These are phyloP conservation scores for Maniola jurtina DNA, from an alignment of 1,140 invertebrate species.

Conservation along the genomic window DNA sequence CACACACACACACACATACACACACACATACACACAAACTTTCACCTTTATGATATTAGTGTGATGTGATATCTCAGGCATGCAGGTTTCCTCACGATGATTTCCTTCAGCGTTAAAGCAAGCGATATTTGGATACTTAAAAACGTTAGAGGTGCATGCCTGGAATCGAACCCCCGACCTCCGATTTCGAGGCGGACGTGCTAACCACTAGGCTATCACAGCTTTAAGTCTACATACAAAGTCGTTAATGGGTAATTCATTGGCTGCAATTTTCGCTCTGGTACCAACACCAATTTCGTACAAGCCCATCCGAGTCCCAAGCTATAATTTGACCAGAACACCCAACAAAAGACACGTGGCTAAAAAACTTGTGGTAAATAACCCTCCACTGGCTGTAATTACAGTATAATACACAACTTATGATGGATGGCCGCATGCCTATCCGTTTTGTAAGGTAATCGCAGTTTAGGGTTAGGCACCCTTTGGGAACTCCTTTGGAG, in stretches of 20 bases:
- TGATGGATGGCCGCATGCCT: conserved; percentile 57
- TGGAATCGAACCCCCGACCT: too few relatives aligned
- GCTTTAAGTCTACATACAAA: too few relatives aligned
- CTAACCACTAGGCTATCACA: not conserved
- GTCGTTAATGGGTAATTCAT: not conserved
- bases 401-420: conserved; percentile 46
- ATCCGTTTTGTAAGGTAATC: conserved; percentile 46
- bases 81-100: too few relatives aligned
- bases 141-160: too few relatives aligned
- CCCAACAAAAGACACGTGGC: conserved; percentile 59
- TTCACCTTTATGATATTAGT: too few relatives aligned
- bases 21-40: too few relatives aligned
- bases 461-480: conserved; percentile 29
- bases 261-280: not conserved
- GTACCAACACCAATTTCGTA: conserved; percentile 15
- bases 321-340: conserved; percentile 47
- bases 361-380: conserved; percentile 7
- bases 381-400: conserved; percentile 41
- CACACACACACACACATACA: too few relatives aligned
- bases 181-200: too few relatives aligned
- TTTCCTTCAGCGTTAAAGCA: too few relatives aligned
- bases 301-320: conserved; percentile 17
- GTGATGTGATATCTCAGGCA: too few relatives aligned
- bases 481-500: conserved; percentile 37
- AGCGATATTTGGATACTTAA: too few relatives aligned